Percentiles rank a stretch among this genome's conserved stretches.
Conservation (phyloP, 2,797 vertebrate genomes). For the Chelidonichthys spinosus region DNA sequence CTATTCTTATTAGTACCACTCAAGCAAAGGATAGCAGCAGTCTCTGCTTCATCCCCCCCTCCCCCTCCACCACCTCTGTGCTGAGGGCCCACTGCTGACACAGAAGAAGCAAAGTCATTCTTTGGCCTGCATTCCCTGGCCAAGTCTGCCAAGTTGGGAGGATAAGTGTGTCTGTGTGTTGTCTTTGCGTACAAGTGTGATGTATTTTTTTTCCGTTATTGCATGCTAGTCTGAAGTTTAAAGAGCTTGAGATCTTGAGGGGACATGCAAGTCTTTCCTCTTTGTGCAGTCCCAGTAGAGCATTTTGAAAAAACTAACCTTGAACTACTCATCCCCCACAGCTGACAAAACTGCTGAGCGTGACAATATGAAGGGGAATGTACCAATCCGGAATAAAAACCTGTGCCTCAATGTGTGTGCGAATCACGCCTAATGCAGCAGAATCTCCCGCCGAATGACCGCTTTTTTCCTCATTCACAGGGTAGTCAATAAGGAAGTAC, state of each 20-base stretch:
- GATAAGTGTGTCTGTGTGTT: slow-evolving; percentile 39
- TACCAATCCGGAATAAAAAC: slow-evolving; percentile 16
- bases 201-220: not conserved
- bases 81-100: slow-evolving; percentile 52
- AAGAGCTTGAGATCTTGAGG: not conserved
- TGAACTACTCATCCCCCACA: slow-evolving; percentile 16
- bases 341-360: slow-evolving; percentile 38
- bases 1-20: slow-evolving; percentile 76
- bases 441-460: slow-evolving; percentile 30
- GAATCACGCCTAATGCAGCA: slow-evolving; percentile 38
- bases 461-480: slow-evolving; percentile 14
- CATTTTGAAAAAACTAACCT: slow-evolving; percentile 12
- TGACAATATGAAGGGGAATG: slow-evolving; percentile 22
- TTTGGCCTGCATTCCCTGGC: slow-evolving; percentile 52
- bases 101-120: slow-evolving; percentile 65
- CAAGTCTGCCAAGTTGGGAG: slow-evolving; percentile 63
- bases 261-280: slow-evolving; percentile 1
- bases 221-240: slow-evolving; percentile 19
- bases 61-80: slow-evolving; percentile 23
- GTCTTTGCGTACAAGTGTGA: slow-evolving; percentile 16
- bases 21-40: slow-evolving; percentile 53
- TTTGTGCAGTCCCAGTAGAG: not conserved
- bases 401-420: not conserved
- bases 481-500: slow-evolving; percentile 25
- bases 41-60: slow-evolving; percentile 30